A percentile compares a stretch with the other conserved stretches of the same genome.
Evolutionary conservation across 2,113 vertebrate genomes (phyloP).

Genomic region (Ailurus styani): DNA sequence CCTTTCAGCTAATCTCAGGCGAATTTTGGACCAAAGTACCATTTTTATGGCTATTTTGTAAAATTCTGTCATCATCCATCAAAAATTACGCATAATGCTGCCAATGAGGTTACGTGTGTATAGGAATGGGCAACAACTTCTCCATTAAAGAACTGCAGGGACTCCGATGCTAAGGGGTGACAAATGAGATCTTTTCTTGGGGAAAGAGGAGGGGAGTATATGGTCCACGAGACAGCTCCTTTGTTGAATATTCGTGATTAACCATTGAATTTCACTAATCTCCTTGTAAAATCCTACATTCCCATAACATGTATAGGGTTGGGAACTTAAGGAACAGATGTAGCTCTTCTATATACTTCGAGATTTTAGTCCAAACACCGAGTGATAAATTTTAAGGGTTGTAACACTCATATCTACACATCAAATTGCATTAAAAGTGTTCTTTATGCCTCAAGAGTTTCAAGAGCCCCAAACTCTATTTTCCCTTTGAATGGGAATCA

Average conservation of each 20-base stretch:
- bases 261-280: background rate
- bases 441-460: background rate
- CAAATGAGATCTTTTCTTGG: background rate
- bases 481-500: too few relatives aligned
- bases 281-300: background rate
- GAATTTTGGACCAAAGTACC: background rate
- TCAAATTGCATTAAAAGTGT: background rate
- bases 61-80: background rate
- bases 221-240: rapidly evolving
- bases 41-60: background rate
- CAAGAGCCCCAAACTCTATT: too few relatives aligned
- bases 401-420: background rate
- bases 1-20: background rate
- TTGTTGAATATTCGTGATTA: background rate
- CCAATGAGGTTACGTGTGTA: background rate
- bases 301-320: rapidly evolving
- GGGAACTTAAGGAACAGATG: background rate
- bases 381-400: constrained; percentile 22
- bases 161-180: background rate
- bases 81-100: background rate
- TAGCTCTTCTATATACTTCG: background rate
- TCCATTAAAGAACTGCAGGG: background rate
- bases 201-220: background rate
- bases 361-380: background rate
- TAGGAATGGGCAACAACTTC: background rate